phyloP scores from a whole-genome alignment of 2,888 invertebrate species.

The Noctua pronuba region DNA sequence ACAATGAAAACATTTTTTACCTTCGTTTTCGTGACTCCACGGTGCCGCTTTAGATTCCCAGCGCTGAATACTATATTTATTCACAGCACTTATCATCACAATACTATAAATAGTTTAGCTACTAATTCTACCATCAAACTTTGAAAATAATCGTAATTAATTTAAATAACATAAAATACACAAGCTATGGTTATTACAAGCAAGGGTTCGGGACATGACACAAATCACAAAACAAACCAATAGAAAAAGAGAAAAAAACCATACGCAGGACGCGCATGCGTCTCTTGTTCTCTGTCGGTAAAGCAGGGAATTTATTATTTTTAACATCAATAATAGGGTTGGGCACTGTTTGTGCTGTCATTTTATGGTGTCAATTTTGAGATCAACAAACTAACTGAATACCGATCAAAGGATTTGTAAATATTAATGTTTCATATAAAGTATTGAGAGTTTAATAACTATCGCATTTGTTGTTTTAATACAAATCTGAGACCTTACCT shows the following conservation, averaged over 20 bases:
- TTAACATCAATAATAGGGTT: constrained; percentile 75
- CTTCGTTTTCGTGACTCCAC: constrained; percentile 91
- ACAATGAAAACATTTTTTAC: constrained; percentile 88
- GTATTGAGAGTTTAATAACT: background rate
- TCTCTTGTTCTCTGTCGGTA: constrained; percentile 79
- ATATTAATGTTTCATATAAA: background rate
- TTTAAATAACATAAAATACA: constrained; percentile 85
- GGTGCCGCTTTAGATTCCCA: constrained; percentile 90
- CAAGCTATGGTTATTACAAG: constrained; percentile 84
- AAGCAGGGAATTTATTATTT: constrained; percentile 76
- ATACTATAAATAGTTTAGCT: constrained; percentile 83
- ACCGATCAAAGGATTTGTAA: background rate
- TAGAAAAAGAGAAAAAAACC: constrained; percentile 84
- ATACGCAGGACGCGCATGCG: constrained; percentile 86
- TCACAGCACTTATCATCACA: constrained; percentile 91
- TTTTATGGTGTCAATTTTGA: constrained; percentile 3
- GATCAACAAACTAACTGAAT: background rate
- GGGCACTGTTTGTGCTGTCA: constrained; percentile 35
- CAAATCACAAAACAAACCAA: constrained; percentile 89
- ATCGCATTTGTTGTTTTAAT: too few species aligned
- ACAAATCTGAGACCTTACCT: background rate
- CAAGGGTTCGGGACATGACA: constrained; percentile 87
- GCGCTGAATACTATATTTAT: constrained; percentile 87
- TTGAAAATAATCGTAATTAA: constrained; percentile 77
- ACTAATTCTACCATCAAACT: constrained; percentile 85